Percentiles rank a stretch among this genome's conserved stretches.
phyloP scores from a whole-genome alignment of 2,113 vertebrate genomes.

The Dicrurus megarhynchus region DNA sequence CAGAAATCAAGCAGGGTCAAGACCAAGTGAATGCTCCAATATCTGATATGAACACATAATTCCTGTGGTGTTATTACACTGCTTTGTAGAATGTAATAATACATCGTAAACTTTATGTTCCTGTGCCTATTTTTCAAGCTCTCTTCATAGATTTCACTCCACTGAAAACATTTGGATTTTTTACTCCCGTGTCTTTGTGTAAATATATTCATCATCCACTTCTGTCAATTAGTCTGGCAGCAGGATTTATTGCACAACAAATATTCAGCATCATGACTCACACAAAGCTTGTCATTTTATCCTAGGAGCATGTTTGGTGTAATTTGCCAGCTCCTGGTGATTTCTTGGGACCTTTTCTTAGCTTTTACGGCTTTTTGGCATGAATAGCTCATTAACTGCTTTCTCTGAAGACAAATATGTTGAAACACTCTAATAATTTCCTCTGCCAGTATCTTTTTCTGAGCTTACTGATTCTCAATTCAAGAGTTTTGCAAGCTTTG shows the following conservation, averaged over 20 bases:
- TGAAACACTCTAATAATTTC: not conserved
- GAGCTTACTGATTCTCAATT: not conserved
- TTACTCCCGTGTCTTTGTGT: not conserved
- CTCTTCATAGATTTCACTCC: not conserved
- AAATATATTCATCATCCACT: not conserved
- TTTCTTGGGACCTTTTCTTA: not conserved
- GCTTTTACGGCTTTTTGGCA: slow-evolving; percentile 2
- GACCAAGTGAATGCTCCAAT: not conserved
- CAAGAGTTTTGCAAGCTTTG: not conserved
- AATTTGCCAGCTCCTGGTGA: slow-evolving; percentile 2
- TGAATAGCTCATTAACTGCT: not conserved
- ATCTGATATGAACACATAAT: fast-evolving
- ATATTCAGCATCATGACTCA: not conserved
- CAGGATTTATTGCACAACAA: not conserved
- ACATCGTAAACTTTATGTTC: not conserved
- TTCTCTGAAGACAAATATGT: not conserved
- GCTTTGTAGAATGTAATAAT: not conserved
- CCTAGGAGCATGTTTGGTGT: not conserved
- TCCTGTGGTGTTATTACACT: not conserved
- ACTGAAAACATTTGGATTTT: not conserved
- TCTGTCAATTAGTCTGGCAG: not conserved
- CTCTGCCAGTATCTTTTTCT: not conserved
- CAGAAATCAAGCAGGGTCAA: not conserved
- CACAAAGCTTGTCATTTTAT: not conserved
- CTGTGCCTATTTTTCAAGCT: not conserved